Evolutionary conservation across 30 jellyfish, hydroid and myxozoan genomes (phyloP).

Genomic region (Aurelia coerulea): DNA sequence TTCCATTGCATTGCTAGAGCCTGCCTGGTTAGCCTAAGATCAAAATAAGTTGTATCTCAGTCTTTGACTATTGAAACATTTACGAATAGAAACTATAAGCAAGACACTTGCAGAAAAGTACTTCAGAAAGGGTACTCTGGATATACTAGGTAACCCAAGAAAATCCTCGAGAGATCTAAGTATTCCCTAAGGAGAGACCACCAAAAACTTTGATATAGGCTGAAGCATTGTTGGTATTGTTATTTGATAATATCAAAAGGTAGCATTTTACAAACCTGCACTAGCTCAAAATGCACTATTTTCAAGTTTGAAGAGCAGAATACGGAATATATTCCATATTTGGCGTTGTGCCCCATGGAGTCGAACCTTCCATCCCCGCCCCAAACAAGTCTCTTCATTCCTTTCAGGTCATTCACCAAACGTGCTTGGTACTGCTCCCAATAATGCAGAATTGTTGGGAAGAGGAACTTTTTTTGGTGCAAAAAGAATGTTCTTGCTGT

Average conservation of each 20-base stretch:
- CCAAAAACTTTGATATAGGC: no score
- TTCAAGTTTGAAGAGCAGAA: conserved; percentile 17
- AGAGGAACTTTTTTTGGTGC: conserved; percentile 53
- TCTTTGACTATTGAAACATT: no score
- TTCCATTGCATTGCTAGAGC: conserved; percentile 24
- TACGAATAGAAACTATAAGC: no score
- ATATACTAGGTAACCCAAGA: no score
- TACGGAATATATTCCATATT: conserved; percentile 30
- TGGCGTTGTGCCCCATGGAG: conserved; percentile 65
- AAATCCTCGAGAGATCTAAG: no score
- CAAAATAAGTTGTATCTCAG: background rate
- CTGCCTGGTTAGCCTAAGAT: conserved; percentile 9
- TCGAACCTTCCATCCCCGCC: conserved; percentile 69
- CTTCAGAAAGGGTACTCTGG: no score
- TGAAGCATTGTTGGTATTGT: no score
- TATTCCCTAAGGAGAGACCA: no score
- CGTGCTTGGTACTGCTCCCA: conserved; percentile 20
- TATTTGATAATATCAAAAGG: background rate
- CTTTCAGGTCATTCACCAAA: conserved; percentile 1
- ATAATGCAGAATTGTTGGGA: conserved; percentile 25
- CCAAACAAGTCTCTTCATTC: conserved; percentile 7
- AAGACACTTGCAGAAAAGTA: no score
- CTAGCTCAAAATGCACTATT: conserved; percentile 16
- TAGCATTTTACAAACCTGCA: conserved; percentile 11
- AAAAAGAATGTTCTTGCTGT: conserved; percentile 31